Evolutionary conservation across 2,888 invertebrate genomes (phyloP).

Genomic region (Drosophila atripex): DNA sequence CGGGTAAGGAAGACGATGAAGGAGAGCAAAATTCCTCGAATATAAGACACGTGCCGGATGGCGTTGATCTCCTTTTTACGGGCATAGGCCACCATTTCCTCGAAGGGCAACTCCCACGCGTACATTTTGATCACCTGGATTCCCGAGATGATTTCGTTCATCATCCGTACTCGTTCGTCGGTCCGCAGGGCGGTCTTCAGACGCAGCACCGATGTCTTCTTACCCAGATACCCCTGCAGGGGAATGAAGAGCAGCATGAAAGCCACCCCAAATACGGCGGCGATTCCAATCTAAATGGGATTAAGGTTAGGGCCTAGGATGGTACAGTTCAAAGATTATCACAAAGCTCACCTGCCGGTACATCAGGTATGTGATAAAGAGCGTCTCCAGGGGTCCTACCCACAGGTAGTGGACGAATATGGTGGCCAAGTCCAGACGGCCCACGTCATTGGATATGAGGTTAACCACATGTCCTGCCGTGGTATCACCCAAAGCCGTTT

Average conservation of each 20-base stretch:
- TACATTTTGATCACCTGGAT: conserved; percentile 98
- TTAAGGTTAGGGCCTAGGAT: background rate
- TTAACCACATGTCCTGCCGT: conserved; percentile 92
- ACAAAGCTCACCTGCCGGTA: conserved; percentile 85
- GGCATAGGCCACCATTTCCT: conserved; percentile 88
- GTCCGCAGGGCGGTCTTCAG: conserved; percentile 92
- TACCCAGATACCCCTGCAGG: conserved; percentile 90
- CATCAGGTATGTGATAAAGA: conserved; percentile 91
- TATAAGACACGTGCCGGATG: conserved; percentile 90
- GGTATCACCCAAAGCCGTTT: conserved; percentile 90
- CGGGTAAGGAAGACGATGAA: conserved; percentile 95
- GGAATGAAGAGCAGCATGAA: conserved; percentile 88
- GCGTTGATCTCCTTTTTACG: conserved; percentile 86
- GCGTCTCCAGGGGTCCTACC: conserved; percentile 94
- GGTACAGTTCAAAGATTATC: background rate
- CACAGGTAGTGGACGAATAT: conserved; percentile 96
- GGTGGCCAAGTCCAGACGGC: conserved; percentile 87
- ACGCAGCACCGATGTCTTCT: conserved; percentile 89
- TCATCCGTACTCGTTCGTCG: conserved; percentile 94
- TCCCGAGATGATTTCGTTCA: conserved; percentile 95
- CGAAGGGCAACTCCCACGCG: conserved; percentile 96
- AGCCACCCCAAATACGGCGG: conserved; percentile 86
- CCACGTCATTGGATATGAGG: conserved; percentile 97
- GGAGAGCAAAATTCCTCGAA: conserved; percentile 90
- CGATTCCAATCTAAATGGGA: conserved; percentile 84